Percentiles rank a stretch among this genome's conserved stretches.
Conservation (phyloP, 2,888 invertebrate species). For the Drosophila ustulata region DNA sequence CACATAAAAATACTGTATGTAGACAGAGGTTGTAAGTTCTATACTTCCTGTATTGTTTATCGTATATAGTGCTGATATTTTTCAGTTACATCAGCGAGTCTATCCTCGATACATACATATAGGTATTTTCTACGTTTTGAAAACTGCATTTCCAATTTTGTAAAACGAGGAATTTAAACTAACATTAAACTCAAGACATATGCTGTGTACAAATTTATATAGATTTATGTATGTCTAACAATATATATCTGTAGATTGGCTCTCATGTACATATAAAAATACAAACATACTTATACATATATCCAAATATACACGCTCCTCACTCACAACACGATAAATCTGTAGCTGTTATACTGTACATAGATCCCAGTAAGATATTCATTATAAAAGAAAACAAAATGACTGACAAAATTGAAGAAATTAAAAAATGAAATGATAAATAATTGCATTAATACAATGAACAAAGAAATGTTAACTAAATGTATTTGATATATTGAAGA, state of each 20-base stretch:
- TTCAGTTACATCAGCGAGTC: conserved; percentile 1
- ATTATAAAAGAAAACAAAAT: conserved; percentile 36
- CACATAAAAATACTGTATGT: conserved; percentile 18
- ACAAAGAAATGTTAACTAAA: conserved; percentile 76
- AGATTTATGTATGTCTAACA: conserved; percentile 64
- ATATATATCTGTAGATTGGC: conserved; percentile 25
- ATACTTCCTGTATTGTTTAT: conserved; percentile 28
- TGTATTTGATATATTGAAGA: conserved; percentile 71
- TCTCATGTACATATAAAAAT: conserved; percentile 45
- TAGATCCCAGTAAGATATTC: conserved; percentile 20
- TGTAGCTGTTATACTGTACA: conserved; percentile 70
- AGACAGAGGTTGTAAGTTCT: conserved; percentile 55
- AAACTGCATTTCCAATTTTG: conserved; percentile 38
- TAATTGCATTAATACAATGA: conserved; percentile 47
- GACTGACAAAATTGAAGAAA: conserved; percentile 60
- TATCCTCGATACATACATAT: background rate
- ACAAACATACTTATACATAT: conserved; percentile 24
- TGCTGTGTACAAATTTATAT: conserved; percentile 77
- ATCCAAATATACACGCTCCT: conserved; percentile 21
- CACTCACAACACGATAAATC: conserved; percentile 34
- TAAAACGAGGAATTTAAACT: conserved; percentile 70
- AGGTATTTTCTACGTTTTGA: conserved; percentile 31
- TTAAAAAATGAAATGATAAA: conserved; percentile 33
- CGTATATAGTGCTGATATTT: background rate
- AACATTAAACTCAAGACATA: conserved; percentile 58